Percentiles rank a stretch among this genome's conserved stretches.
These are phyloP conservation scores for Halcyon badia DNA, from an alignment of 2,797 vertebrate species.

Conservation along the genomic window DNA sequence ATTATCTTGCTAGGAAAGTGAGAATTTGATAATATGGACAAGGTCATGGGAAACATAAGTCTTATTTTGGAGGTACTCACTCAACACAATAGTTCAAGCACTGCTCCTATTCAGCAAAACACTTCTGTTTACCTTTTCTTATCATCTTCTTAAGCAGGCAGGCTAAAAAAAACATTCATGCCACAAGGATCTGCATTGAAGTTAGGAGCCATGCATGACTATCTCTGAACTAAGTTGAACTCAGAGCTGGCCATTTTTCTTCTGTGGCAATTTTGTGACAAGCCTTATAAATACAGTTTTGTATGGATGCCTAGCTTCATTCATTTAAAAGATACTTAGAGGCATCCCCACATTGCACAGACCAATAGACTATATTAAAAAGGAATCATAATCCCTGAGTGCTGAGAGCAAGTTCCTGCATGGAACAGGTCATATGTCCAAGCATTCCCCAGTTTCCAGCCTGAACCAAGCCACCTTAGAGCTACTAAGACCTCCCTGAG, in stretches of 20 bases:
- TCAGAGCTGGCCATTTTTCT: background rate
- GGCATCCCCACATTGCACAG: background rate
- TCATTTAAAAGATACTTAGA: background rate
- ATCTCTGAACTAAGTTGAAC: background rate
- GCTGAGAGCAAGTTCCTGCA: background rate
- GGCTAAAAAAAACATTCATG: slow-evolving; percentile 22
- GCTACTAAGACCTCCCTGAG: background rate
- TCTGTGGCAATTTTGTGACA: background rate
- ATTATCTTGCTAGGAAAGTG: slow-evolving; percentile 33
- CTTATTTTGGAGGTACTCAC: slow-evolving; percentile 41
- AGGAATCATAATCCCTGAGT: background rate
- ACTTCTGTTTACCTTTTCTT: slow-evolving; percentile 51
- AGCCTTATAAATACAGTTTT: background rate
- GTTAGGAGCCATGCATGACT: background rate
- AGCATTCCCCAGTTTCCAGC: background rate
- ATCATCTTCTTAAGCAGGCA: slow-evolving; percentile 1
- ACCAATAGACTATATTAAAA: background rate
- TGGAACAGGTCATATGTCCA: background rate
- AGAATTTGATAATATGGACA: slow-evolving; percentile 44
- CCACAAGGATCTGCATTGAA: background rate
- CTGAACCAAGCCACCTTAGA: background rate
- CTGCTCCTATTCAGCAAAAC: slow-evolving; percentile 20
- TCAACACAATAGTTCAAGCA: slow-evolving; percentile 31
- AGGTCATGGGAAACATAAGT: slow-evolving; percentile 4
- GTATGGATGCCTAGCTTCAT: background rate